These are phyloP conservation scores for Channallabes apus DNA, from an alignment of 2,797 vertebrate species.

Conservation along the genomic window DNA sequence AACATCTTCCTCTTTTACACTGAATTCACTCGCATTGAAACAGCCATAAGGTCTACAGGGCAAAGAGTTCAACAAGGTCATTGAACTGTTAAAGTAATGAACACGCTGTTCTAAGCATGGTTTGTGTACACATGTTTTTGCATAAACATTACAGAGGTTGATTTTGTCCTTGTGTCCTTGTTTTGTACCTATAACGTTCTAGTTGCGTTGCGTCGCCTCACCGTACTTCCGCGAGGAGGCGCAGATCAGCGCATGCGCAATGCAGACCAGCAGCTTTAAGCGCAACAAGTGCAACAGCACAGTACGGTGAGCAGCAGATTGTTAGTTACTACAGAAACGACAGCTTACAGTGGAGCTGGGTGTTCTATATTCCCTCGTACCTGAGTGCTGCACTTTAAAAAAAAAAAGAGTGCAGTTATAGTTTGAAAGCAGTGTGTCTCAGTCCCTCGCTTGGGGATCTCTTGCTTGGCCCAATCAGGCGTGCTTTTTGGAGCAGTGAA, in stretches of 20 bases:
- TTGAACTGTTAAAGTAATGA: not conserved
- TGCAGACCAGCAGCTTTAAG: not conserved
- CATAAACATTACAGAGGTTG: not conserved
- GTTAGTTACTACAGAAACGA: not conserved
- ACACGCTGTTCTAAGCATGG: not conserved
- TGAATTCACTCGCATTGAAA: not conserved
- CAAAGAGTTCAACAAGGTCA: not conserved
- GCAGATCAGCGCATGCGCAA: constrained; percentile 75
- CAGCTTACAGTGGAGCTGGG: not conserved
- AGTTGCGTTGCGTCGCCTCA: constrained; percentile 26
- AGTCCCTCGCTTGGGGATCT: not conserved
- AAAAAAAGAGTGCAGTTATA: not conserved
- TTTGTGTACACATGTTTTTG: not conserved
- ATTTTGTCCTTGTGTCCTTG: not conserved
- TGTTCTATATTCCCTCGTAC: not conserved
- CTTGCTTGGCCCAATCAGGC: not conserved
- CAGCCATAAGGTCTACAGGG: too few relatives aligned
- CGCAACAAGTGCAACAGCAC: constrained; percentile 1
- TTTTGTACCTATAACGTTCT: too few relatives aligned
- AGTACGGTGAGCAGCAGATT: not conserved
- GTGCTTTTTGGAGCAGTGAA: not conserved
- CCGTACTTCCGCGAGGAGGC: constrained; percentile 79
- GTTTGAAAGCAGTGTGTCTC: not conserved
- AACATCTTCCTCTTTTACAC: not conserved
- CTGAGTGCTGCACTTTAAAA: not conserved